Evolutionary conservation across 2,113 vertebrate genomes (phyloP), one percentile per base, ranked within the genome.

Genomic region (Forbesichthys papilliferus): DNA sequence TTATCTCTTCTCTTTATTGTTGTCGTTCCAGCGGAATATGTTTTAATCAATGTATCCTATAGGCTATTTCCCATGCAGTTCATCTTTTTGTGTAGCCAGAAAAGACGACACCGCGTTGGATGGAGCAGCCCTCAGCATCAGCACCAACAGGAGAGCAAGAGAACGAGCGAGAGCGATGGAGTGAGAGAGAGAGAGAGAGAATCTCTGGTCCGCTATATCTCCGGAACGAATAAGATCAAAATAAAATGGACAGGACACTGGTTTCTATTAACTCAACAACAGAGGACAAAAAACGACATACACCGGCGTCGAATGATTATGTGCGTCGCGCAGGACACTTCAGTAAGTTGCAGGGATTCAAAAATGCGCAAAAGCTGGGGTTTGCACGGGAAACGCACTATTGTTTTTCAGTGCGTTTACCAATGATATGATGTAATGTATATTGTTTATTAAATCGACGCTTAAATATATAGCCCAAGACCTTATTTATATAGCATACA

Each of bases 1-100:
- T 57, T 9, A 34, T 56, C 48, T 42, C 4, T 42, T 42, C 3
- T 16, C 13, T 66, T 49, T 55, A 60, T 27, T 14, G 58, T 70
- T 14, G 58, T 70, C 49, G 27, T 63, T 68, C 63, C 53, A 47
- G 55, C 53, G 66, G 66, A 68, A 68, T 68, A 66, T 66, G 36
- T 46, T 33, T 42, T 53, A 3, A 36, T 58, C 55, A 42, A 27
- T 33, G 8, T 13, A 55, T 53, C 49, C 67, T 70, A 61, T 58
- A 36, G 18, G 27, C 27, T 27, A 27, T 27, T 27, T 27, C 18
- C 33, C 5, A 56, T 64, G 36, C 33, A 49, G 4, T 11, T 16
- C 13, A 33, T 61, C 14, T 27, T 59, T 34, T 42, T 42, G 5
- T 34, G 49, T 49, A 53, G 63, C 10, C 49, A 65, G 51, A 53